phyloP scores from a whole-genome alignment of 2,113 vertebrate genomes.

The Ptilorrhoa leucosticta region DNA sequence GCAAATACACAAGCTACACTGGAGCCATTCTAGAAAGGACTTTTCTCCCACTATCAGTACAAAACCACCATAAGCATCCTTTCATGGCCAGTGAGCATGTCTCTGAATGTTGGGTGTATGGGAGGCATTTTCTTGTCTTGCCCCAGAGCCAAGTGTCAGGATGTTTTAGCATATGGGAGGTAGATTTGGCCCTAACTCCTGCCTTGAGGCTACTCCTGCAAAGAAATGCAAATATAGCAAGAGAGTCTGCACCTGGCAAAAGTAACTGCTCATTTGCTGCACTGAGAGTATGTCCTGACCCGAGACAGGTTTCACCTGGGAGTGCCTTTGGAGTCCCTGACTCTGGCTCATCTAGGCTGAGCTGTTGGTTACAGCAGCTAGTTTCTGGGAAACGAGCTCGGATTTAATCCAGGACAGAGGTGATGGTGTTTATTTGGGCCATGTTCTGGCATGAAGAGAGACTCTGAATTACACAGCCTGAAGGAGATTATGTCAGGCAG shows the following conservation, averaged over 20 bases:
- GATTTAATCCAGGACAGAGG: not conserved
- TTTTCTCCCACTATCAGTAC: not conserved
- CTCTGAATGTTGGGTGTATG: not conserved
- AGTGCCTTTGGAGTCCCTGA: not conserved
- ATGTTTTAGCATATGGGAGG: not conserved
- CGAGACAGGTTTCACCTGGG: not conserved
- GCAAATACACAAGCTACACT: not conserved
- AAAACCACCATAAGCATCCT: not conserved
- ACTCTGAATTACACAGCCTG: not conserved
- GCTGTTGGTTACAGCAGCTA: not conserved
- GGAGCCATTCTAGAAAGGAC: not conserved
- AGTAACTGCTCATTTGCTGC: not conserved
- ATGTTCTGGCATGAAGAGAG: not conserved
- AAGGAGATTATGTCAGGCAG: not conserved
- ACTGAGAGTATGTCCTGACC: not conserved
- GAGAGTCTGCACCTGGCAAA: not conserved
- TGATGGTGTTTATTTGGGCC: not conserved
- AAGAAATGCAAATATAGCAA: not conserved
- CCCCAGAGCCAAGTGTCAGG: not conserved
- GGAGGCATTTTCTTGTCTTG: not conserved
- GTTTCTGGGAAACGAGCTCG: not conserved
- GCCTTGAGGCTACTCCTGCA: not conserved
- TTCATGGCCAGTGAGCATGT: fast-evolving
- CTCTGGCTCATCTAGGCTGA: not conserved
- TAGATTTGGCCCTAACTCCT: not conserved